These are phyloP conservation scores for Rhynchonycteris naso DNA, from an alignment of 2,797 vertebrate genomes.

Conservation along the genomic window DNA sequence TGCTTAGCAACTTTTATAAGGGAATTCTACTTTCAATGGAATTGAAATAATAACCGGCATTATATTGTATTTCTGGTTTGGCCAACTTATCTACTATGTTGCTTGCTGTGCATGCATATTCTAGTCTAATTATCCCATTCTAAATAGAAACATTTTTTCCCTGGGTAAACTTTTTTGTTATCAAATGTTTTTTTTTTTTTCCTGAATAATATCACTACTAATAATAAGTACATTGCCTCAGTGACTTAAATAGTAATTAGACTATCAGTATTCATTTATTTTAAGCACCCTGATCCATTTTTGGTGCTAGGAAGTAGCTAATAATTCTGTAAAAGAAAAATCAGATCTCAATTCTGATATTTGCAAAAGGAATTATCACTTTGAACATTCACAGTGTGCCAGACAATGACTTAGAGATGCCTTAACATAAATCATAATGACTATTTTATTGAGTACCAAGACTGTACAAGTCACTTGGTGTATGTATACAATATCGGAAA, in stretches of 20 bases:
- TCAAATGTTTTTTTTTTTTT: neutral
- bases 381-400: neutral
- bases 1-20: neutral
- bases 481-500: neutral
- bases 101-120: neutral
- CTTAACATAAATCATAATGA: neutral
- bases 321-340: slow-evolving; percentile 24
- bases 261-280: slow-evolving; percentile 14
- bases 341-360: neutral
- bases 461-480: neutral
- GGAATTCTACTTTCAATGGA: neutral
- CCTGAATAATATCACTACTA: neutral
- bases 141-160: neutral
- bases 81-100: neutral
- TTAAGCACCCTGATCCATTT: neutral
- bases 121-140: neutral
- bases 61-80: neutral
- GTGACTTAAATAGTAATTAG: slow-evolving; percentile 7
- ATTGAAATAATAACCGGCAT: neutral
- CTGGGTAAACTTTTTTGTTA: neutral
- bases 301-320: neutral
- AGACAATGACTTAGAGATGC: neutral
- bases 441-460: neutral
- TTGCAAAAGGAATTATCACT: neutral
- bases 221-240: neutral